phyloP scores from a whole-genome alignment of 2,113 vertebrate genomes.

The Nymphicus hollandicus region DNA sequence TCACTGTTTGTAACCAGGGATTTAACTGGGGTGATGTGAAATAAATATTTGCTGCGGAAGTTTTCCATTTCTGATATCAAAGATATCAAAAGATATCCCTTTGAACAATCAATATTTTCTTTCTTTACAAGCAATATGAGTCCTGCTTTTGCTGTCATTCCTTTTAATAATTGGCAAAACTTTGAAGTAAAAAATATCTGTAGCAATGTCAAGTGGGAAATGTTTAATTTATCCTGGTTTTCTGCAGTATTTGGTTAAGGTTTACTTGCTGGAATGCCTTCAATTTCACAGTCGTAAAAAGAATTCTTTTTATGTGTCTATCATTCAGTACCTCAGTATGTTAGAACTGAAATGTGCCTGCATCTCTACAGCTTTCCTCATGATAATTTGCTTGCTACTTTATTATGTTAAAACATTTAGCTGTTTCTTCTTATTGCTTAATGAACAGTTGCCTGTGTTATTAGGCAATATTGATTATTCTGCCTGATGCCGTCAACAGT shows the following conservation, averaged over 20 bases:
- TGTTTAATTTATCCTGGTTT: not conserved
- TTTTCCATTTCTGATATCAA: not conserved
- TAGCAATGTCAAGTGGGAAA: not conserved
- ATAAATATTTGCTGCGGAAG: not conserved
- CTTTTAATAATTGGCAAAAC: not conserved
- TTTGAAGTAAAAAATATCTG: constrained; percentile 4
- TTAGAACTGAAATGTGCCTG: not conserved
- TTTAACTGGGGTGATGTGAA: not conserved
- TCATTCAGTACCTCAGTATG: not conserved
- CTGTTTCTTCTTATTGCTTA: not conserved
- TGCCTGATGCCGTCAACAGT: not conserved
- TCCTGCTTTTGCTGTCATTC: not conserved
- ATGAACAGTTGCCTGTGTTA: not conserved
- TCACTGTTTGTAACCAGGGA: not conserved
- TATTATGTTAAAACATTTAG: not conserved
- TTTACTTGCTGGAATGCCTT: not conserved
- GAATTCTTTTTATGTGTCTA: not conserved
- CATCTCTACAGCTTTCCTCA: not conserved
- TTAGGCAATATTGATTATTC: not conserved
- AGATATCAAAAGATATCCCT: not conserved
- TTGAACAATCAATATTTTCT: not conserved
- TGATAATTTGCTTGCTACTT: not conserved
- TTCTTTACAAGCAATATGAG: not conserved
- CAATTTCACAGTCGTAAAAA: not conserved
- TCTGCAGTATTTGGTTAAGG: not conserved